These are phyloP conservation scores for Malurus cyaneus DNA, from an alignment of 2,113 vertebrate genomes.

Conservation along the genomic window DNA sequence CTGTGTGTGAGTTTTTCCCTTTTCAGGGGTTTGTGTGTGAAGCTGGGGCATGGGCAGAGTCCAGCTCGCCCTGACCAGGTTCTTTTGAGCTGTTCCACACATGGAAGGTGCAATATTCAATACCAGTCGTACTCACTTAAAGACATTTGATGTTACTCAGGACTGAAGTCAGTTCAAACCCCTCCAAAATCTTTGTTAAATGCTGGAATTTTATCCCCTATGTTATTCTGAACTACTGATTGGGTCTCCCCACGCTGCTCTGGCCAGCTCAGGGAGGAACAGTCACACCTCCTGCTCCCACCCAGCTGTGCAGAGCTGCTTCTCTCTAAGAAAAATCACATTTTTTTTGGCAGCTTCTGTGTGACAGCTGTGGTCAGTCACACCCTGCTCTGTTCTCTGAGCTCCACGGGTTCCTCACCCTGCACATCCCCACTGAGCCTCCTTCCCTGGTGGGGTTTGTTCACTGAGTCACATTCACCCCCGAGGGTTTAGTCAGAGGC, in stretches of 20 bases:
- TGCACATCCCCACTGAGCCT: background rate
- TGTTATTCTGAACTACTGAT: background rate
- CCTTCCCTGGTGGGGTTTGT: rapidly evolving
- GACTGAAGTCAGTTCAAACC: background rate
- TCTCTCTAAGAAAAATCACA: background rate
- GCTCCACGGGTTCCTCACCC: background rate
- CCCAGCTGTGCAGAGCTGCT: background rate
- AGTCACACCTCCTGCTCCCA: background rate
- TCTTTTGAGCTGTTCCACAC: background rate
- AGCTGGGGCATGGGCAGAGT: rapidly evolving
- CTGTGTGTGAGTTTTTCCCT: background rate
- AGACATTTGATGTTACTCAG: background rate
- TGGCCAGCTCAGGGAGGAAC: background rate
- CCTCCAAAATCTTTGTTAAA: background rate
- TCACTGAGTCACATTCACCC: background rate
- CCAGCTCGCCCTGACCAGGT: background rate
- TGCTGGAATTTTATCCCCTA: rapidly evolving
- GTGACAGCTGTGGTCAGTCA: background rate
- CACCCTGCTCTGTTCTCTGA: background rate
- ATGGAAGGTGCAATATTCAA: rapidly evolving
- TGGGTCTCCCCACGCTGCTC: rapidly evolving
- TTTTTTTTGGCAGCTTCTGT: background rate
- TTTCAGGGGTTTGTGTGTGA: background rate
- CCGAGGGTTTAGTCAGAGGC: background rate
- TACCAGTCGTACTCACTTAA: background rate